Evolutionary conservation across 1,140 invertebrate species (phyloP), one percentile per base, ranked within the genome.

Genomic region (Teleopsis dalmanni): DNA sequence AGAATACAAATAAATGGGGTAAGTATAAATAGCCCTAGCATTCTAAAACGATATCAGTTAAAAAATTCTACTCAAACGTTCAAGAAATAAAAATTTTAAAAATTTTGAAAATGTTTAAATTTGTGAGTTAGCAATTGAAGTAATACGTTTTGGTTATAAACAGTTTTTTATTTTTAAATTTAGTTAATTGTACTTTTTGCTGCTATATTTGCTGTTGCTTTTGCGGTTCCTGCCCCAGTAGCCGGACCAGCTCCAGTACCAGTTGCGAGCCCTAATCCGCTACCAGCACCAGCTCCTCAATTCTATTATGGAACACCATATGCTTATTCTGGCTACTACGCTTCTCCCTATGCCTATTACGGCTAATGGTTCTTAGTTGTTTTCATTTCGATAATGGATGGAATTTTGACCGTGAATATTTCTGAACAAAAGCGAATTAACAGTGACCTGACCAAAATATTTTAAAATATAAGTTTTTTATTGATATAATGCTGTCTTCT

Each of bases 21-120:
- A n/a, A n/a, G n/a, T n/a, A n/a, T n/a, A n/a, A n/a, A n/a, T n/a
- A n/a, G n/a, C n/a, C n/a, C n/a, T n/a, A n/a, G n/a, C n/a, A n/a
- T n/a, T n/a, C n/a, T n/a, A n/a, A n/a, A n/a, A n/a, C n/a, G n/a
- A n/a, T n/a, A n/a, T n/a, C n/a, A n/a, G n/a, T n/a, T n/a, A n/a
- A n/a, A n/a, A n/a, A n/a, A n/a, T n/a, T n/a, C n/a, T n/a, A n/a
- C n/a, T n/a, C n/a, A n/a, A n/a, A n/a, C n/a, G n/a, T n/a, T n/a
- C n/a, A n/a, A n/a, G n/a, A n/a, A n/a, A n/a, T n/a, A n/a, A n/a
- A n/a, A n/a, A n/a, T n/a, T n/a, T n/a, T n/a, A n/a, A n/a, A n/a
- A n/a, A n/a, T n/a, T n/a, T n/a, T n/a, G n/a, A 66, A 66, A 58
- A 66, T 66, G 63, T 66, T 66, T 56, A 66, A 66, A 59, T 57